Conservation (phyloP, 2,113 vertebrate genomes). For the Calidris pugnax region DNA sequence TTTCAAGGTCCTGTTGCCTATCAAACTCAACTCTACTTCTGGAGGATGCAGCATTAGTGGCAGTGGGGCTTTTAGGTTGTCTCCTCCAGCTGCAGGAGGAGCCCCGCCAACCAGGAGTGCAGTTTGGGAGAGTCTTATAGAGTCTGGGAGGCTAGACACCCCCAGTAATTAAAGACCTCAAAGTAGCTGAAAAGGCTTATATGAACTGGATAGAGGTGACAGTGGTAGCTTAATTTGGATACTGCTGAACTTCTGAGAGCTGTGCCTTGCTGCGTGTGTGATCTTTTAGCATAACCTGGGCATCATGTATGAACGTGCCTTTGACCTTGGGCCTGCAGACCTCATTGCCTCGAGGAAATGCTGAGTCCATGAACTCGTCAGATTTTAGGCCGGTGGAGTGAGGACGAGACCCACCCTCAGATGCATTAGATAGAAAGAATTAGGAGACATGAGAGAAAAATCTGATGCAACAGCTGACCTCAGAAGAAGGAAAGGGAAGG, state of each 20-base stretch:
- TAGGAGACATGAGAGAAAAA: background rate
- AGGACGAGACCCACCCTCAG: constrained; percentile 27
- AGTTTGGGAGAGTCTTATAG: background rate
- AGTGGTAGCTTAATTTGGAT: background rate
- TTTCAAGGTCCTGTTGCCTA: background rate
- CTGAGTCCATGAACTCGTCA: background rate
- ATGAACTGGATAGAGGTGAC: background rate
- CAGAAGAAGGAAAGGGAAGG: background rate
- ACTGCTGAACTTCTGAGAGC: background rate
- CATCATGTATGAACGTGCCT: background rate
- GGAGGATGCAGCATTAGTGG: background rate
- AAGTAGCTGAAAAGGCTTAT: background rate
- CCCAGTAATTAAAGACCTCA: background rate
- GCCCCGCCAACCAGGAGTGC: background rate
- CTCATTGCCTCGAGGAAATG: background rate
- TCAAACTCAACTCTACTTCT: background rate
- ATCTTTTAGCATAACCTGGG: background rate
- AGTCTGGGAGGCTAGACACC: background rate
- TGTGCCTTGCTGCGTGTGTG: background rate
- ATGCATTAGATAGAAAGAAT: constrained; percentile 9
- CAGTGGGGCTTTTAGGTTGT: too few relatives aligned
- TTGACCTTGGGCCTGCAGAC: background rate
- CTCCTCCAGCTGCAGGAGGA: background rate
- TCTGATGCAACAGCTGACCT: constrained; percentile 29
- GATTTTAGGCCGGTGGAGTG: background rate